Percentiles rank a stretch among this genome's conserved stretches.
phyloP scores from a whole-genome alignment of 2,888 invertebrate genomes.

The Dasysyrphus albostriatus region DNA sequence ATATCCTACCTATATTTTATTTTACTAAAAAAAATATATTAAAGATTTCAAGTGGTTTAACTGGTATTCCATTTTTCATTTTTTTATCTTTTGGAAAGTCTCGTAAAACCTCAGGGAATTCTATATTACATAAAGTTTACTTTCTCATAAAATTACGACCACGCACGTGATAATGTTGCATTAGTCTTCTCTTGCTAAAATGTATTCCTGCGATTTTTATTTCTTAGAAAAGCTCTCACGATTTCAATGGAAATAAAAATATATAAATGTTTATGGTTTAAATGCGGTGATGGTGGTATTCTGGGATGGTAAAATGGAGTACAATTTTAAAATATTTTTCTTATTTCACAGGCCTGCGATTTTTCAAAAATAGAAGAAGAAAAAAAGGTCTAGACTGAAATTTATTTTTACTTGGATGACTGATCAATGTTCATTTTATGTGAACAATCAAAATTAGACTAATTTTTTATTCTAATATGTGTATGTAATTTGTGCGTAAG shows the following conservation, averaged over 20 bases:
- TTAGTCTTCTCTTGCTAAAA: slow-evolving; percentile 52
- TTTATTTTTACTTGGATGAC: not conserved
- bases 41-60: slow-evolving; percentile 58
- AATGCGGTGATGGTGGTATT: not conserved
- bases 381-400: slow-evolving; percentile 53
- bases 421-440: slow-evolving; percentile 45
- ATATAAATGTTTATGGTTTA: slow-evolving; percentile 14
- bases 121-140: slow-evolving; percentile 64
- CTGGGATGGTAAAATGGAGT: slow-evolving; percentile 5
- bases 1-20: not conserved
- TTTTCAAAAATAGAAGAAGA: not conserved
- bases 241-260: slow-evolving; percentile 38
- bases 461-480: not conserved
- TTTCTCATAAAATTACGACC: slow-evolving; percentile 1
- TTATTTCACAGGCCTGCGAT: not conserved
- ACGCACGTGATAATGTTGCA: slow-evolving; percentile 61
- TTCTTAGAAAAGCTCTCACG: slow-evolving; percentile 15
- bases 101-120: slow-evolving; percentile 55
- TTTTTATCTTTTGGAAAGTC: slow-evolving; percentile 22
- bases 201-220: not conserved
- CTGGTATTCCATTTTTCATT: not conserved
- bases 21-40: slow-evolving; percentile 19
- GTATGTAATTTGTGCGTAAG: not conserved
- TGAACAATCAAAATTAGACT: slow-evolving; percentile 23
- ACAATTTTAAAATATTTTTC: slow-evolving; percentile 42